A percentile compares a stretch with the other conserved stretches of the same genome.
Conservation (phyloP, 2,797 vertebrate genomes). For the Todus mexicanus region DNA sequence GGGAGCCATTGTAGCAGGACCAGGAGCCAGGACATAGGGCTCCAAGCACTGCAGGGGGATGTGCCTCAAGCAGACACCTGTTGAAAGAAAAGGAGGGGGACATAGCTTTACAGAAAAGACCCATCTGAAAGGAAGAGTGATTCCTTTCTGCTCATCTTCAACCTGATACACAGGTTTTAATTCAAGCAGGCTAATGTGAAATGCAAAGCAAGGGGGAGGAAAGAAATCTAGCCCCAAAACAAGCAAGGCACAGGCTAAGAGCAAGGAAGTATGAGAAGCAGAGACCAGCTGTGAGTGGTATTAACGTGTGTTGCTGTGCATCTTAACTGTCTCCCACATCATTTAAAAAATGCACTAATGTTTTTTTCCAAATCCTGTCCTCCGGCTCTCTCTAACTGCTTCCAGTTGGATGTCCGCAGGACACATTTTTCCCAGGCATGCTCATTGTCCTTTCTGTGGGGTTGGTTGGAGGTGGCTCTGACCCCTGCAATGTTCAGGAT, state of each 20-base stretch:
- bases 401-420: background rate
- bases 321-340: background rate
- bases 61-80: background rate
- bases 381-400: background rate
- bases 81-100: background rate
- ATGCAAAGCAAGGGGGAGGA: background rate
- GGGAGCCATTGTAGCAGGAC: background rate
- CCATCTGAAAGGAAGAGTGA: background rate
- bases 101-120: background rate
- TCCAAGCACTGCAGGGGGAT: rapidly evolving
- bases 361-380: background rate
- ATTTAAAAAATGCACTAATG: background rate
- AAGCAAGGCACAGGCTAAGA: background rate
- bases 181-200: background rate
- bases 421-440: background rate
- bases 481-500: background rate
- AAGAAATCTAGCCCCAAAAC: background rate
- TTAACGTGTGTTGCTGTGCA: rapidly evolving
- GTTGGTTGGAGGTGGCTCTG: background rate
- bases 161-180: background rate
- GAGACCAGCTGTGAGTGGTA: background rate
- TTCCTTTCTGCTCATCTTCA: background rate
- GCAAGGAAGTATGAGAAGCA: background rate
- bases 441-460: background rate
- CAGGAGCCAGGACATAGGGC: rapidly evolving